Conservation (phyloP, 2,113 vertebrate genomes). For the Nettapus auritus region DNA sequence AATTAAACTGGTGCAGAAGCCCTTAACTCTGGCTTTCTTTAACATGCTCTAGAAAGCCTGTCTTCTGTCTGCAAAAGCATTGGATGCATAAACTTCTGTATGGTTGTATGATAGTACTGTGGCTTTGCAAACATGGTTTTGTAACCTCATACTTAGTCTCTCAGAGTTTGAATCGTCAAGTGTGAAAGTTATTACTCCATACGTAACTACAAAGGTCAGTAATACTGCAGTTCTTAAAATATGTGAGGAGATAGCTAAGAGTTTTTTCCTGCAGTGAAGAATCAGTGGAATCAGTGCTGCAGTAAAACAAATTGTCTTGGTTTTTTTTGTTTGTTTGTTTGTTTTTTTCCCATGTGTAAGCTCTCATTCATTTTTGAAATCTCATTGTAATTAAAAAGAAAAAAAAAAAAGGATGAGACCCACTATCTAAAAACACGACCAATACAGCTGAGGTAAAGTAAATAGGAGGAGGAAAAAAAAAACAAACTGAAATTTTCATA, state of each 20-base stretch:
- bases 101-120: background rate
- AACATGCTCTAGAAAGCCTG: background rate
- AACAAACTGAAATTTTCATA: background rate
- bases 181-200: background rate
- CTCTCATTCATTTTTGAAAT: background rate
- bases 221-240: background rate
- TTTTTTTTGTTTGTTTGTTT: too few relatives aligned
- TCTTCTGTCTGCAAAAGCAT: background rate
- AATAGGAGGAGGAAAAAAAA: accelerated
- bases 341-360: background rate
- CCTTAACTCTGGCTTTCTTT: background rate
- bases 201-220: background rate
- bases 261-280: background rate
- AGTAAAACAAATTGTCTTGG: background rate
- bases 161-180: background rate
- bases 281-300: background rate
- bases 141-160: background rate
- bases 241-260: background rate
- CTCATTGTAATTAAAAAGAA: background rate
- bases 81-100: background rate
- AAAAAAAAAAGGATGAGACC: background rate
- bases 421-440: background rate
- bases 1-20: background rate
- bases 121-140: background rate
- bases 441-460: background rate